A percentile compares a stretch with the other conserved stretches of the same genome.
phyloP scores from a whole-genome alignment of 2,113 vertebrate genomes.

The Aythya baeri region DNA sequence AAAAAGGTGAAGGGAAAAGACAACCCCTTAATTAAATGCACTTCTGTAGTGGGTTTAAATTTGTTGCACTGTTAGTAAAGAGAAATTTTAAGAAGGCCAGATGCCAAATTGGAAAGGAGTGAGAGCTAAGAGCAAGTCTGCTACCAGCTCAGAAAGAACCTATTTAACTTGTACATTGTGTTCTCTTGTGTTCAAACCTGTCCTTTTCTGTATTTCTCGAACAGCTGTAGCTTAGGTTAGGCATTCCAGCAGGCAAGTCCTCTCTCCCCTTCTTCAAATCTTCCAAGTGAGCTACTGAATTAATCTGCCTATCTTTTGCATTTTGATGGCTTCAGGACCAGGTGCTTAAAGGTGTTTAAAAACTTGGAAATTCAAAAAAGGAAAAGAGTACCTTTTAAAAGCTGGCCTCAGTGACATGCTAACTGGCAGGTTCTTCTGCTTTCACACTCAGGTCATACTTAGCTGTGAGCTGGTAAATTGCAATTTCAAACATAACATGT shows the following conservation, averaged over 20 bases:
- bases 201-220: slow-evolving; percentile 37
- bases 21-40: slow-evolving; percentile 37
- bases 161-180: slow-evolving; percentile 21
- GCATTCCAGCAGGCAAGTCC: background rate
- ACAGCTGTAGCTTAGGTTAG: slow-evolving; percentile 19
- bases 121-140: background rate
- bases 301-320: slow-evolving; percentile 43
- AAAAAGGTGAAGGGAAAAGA: background rate
- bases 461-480: background rate
- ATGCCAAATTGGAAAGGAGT: slow-evolving; percentile 51
- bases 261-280: slow-evolving; percentile 17
- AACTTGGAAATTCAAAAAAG: background rate
- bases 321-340: background rate
- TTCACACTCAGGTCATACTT: background rate
- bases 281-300: slow-evolving; percentile 32
- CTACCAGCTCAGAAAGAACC: slow-evolving; percentile 35
- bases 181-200: slow-evolving; percentile 37
- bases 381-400: background rate
- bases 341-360: slow-evolving; percentile 6
- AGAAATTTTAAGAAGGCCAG: slow-evolving; percentile 37
- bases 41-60: slow-evolving; percentile 39
- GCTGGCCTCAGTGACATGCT: background rate
- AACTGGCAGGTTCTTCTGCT: background rate
- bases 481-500: background rate
- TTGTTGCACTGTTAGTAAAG: background rate